phyloP scores from a whole-genome alignment of 2,888 invertebrate species.

The Stenodema calcarata region DNA sequence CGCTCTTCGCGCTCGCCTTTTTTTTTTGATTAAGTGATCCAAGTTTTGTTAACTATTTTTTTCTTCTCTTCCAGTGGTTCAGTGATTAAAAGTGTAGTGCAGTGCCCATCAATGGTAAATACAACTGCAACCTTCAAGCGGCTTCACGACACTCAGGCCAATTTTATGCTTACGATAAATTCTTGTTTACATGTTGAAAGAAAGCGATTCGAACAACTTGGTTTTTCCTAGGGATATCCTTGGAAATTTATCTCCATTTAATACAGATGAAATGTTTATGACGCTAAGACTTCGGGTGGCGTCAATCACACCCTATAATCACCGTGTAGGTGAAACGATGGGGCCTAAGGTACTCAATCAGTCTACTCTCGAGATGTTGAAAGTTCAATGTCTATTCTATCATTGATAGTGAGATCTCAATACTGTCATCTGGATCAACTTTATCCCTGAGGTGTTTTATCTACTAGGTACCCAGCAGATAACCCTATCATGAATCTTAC shows the following conservation, averaged over 20 bases:
- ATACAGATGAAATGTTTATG: no score
- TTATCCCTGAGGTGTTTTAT: no score
- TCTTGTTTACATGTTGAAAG: not conserved
- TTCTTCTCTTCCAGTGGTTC: slow-evolving; percentile 14
- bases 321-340: no score
- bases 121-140: not conserved
- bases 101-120: slow-evolving; percentile 46
- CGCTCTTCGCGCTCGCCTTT: slow-evolving; percentile 8
- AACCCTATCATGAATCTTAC: no score
- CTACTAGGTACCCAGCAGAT: no score
- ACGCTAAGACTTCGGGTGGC: no score
- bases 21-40: not conserved
- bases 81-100: slow-evolving; percentile 35
- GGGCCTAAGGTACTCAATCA: no score
- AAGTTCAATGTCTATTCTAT: no score
- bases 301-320: no score
- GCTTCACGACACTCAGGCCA: slow-evolving; percentile 37
- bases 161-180: not conserved
- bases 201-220: slow-evolving; percentile 34
- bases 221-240: not conserved
- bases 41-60: not conserved
- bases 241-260: not conserved
- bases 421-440: no score
- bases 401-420: no score
- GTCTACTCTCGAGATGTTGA: no score